phyloP scores from a whole-genome alignment of 2,797 vertebrate species.

The Onychomys torridus region DNA sequence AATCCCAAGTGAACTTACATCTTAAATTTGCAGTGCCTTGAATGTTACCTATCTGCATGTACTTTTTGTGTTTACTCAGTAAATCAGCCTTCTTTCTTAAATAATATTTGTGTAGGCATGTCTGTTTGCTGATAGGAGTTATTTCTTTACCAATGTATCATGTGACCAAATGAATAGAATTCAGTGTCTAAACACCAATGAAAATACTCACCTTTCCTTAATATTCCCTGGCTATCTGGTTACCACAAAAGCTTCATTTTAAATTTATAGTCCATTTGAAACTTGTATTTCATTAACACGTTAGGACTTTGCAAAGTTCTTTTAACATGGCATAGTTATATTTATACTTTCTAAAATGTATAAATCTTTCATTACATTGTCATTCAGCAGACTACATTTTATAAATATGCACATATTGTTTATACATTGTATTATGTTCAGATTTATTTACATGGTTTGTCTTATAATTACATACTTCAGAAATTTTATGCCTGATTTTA shows the following conservation, averaged over 20 bases:
- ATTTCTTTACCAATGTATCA: constrained; percentile 31
- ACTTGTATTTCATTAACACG: constrained; percentile 23
- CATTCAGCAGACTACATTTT: constrained; percentile 9
- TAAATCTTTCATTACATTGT: constrained; percentile 60
- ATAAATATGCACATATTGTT: constrained; percentile 32
- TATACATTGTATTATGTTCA: constrained; percentile 53
- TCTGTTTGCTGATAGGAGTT: constrained; percentile 30
- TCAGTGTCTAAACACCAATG: constrained; percentile 45
- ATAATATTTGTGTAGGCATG: not conserved
- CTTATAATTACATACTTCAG: constrained; percentile 40
- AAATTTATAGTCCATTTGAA: constrained; percentile 37
- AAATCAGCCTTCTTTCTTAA: constrained; percentile 34
- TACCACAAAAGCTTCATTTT: constrained; percentile 49
- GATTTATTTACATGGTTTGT: constrained; percentile 49
- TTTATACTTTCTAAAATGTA: constrained; percentile 59
- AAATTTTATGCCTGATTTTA: constrained; percentile 18
- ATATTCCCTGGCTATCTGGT: constrained; percentile 46
- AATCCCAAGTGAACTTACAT: constrained; percentile 50
- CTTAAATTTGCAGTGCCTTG: constrained; percentile 28
- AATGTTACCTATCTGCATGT: not conserved
- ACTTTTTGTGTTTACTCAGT: constrained; percentile 22
- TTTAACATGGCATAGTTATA: not conserved
- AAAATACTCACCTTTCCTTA: constrained; percentile 44
- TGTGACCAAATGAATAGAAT: constrained; percentile 17
- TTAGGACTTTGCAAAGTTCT: constrained; percentile 26